Percentiles rank a stretch among this genome's conserved stretches.
phyloP scores from a whole-genome alignment of 2,797 vertebrate species.

The Rachycentron canadum region DNA sequence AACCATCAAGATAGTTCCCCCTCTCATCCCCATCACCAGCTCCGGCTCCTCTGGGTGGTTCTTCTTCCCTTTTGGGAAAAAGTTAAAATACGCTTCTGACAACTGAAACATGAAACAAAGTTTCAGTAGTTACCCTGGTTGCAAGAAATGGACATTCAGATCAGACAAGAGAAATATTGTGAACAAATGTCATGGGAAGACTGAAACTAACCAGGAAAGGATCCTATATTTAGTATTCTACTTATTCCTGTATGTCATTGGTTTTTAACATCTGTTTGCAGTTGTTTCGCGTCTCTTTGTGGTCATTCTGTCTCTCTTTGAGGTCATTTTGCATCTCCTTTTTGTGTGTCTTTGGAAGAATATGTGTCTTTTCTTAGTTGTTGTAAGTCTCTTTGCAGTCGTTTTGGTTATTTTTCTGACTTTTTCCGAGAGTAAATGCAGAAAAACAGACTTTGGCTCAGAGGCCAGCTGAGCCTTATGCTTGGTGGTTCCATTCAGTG shows the following conservation, averaged over 20 bases:
- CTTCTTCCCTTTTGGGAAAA: neutral
- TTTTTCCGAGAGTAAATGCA: neutral
- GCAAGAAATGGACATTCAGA: too few species aligned
- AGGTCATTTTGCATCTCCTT: too few species aligned
- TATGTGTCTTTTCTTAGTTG: neutral
- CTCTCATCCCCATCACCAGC: too few species aligned
- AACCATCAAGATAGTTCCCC: slow-evolving; percentile 43
- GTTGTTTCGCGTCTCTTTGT: too few species aligned
- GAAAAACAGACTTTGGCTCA: neutral
- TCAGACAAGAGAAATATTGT: neutral
- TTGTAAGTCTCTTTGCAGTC: neutral
- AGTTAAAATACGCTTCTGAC: neutral
- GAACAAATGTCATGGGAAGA: neutral
- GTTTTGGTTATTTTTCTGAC: neutral
- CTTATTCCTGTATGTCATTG: neutral
- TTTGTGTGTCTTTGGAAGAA: neutral
- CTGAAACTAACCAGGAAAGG: neutral
- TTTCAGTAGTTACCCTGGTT: neutral
- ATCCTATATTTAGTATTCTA: neutral
- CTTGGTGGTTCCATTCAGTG: neutral
- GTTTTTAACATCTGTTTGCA: too few species aligned
- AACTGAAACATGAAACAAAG: neutral
- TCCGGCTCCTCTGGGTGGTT: neutral
- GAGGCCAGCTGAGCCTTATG: neutral
- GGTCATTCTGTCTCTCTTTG: too few species aligned